Evolutionary conservation across 2,113 vertebrate species (phyloP).

Genomic region (Porphyrio hochstetteri): DNA sequence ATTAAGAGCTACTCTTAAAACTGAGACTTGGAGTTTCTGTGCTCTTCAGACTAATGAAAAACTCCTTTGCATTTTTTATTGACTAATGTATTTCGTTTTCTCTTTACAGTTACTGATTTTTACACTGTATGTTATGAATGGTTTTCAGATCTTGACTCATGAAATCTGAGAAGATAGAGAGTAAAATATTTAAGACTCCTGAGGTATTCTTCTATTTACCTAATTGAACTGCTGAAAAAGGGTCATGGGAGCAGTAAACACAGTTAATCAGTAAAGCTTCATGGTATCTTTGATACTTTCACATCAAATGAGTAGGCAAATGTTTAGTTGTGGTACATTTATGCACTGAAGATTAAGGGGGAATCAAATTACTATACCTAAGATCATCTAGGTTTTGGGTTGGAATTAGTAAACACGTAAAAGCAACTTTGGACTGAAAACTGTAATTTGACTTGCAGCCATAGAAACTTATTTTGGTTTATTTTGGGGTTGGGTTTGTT

Average conservation of each 20-base stretch:
- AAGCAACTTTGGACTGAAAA: neutral
- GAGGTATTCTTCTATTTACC: neutral
- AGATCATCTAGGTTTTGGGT: neutral
- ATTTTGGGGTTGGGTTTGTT: neutral
- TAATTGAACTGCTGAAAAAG: neutral
- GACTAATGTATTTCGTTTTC: neutral
- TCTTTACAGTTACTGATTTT: neutral
- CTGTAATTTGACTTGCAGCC: neutral
- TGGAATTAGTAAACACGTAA: neutral
- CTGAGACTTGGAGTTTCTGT: neutral
- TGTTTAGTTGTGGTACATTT: neutral
- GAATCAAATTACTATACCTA: neutral
- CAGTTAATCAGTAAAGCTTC: slow-evolving; percentile 35
- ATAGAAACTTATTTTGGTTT: neutral
- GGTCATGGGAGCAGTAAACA: neutral
- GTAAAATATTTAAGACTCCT: neutral
- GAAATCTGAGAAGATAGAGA: neutral
- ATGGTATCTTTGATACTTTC: slow-evolving; percentile 20
- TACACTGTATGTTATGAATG: neutral
- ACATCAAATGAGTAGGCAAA: neutral
- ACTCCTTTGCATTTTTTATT: neutral
- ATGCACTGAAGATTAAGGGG: neutral
- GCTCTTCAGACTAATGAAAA: neutral
- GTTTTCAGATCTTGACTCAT: neutral
- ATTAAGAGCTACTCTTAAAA: neutral